Base-by-base conservation (phyloP, 37 sponge, comb jelly and placozoan genomes). In the Agelas oroides region DNA sequence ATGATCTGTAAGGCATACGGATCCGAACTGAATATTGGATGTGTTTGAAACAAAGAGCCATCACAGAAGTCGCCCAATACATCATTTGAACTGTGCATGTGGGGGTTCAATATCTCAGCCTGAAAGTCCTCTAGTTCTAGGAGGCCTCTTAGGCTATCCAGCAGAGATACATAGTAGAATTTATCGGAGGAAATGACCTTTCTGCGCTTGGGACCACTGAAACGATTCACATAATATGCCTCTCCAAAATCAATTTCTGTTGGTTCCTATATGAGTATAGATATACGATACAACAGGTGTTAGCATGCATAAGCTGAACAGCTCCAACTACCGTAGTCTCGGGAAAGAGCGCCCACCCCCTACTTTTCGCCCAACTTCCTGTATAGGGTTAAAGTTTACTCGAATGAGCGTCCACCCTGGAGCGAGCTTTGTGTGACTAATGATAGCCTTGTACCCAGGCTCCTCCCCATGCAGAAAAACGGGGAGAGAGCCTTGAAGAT, bases 1-100 rank as follows among this genome's bases (percentile, higher is more conserved):
- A 87, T 79, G 16, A 87, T 60, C 38, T 85, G 86, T 53, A 85
- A 76, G 16, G 69, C 77, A 54, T 21, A 61, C 12, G 58, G 75
- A 73, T 84, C 75, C n/a, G 65, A 57, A 18, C 75, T 62, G 34
- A 84, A 84, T 46, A 84, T 58, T 8, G 76, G 75, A 36, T 84
- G 84, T 6, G 65, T 38, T 63, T 36, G 72, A 58, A 39, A 73
- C 23, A 36, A 21, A 53, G 75, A 23, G 37, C 84, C 84, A 84
- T 84, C 84, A 74, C 84, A 74, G 53, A 84, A 84, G 35, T 84
- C 84, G 5, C 46, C 24, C 30, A 81, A 63, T 16, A 2, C 8
- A 70, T 37, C 23, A 35, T 68, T 32, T 31, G 39, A 27, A 55
- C 46, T 31, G 5, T n/a, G 17, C 3, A 71, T 24, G 69, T 34